phyloP scores from a whole-genome alignment of 2,113 vertebrate species.

The Etheostoma cragini region DNA sequence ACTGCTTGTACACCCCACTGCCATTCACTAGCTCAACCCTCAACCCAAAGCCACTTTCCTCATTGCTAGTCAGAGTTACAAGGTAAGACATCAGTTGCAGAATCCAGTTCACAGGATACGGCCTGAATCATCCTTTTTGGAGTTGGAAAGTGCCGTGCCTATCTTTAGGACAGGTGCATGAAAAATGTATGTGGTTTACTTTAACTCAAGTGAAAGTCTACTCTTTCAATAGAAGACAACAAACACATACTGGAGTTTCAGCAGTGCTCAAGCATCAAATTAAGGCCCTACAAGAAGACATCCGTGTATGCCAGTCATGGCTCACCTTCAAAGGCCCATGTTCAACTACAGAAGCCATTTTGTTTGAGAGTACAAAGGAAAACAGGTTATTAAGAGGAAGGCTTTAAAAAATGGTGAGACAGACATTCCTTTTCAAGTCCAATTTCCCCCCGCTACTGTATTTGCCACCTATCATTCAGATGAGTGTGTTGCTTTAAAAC shows the following conservation, averaged over 20 bases:
- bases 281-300: slow-evolving; percentile 70
- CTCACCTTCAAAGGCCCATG: slow-evolving; percentile 73
- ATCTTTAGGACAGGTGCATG: slow-evolving; percentile 67
- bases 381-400: slow-evolving; percentile 78
- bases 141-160: slow-evolving; percentile 31
- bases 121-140: slow-evolving; percentile 30
- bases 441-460: slow-evolving; percentile 78
- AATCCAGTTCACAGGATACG: slow-evolving; percentile 24
- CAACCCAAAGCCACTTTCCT: slow-evolving; percentile 14
- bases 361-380: slow-evolving; percentile 80
- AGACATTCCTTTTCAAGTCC: slow-evolving; percentile 80
- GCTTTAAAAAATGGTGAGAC: slow-evolving; percentile 73
- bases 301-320: slow-evolving; percentile 66
- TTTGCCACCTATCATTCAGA: slow-evolving; percentile 79
- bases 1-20: slow-evolving; percentile 45
- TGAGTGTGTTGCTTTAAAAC: slow-evolving; percentile 70
- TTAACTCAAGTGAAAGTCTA: slow-evolving; percentile 64
- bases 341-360: slow-evolving; percentile 75
- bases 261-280: slow-evolving; percentile 74
- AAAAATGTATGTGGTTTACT: slow-evolving; percentile 74
- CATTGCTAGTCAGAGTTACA: slow-evolving; percentile 53
- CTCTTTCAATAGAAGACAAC: slow-evolving; percentile 66
- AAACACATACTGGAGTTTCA: slow-evolving; percentile 56
- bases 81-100: slow-evolving; percentile 49
- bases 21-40: slow-evolving; percentile 17